Evolutionary conservation across 2,888 invertebrate species (phyloP).

Genomic region (Auanema sp.): DNA sequence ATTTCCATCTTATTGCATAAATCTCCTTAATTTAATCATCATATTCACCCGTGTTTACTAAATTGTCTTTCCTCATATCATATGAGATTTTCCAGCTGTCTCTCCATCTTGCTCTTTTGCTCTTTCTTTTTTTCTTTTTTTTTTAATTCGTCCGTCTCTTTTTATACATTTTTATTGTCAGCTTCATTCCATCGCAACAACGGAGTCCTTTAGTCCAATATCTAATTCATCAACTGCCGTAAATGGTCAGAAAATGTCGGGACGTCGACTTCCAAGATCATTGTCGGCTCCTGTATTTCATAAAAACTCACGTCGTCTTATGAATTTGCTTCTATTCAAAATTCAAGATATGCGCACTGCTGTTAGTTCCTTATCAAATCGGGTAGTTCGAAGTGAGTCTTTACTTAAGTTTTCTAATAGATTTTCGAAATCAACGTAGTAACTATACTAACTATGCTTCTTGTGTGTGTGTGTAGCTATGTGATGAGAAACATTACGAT

Average conservation of each 20-base stretch:
- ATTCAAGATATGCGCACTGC: constrained; percentile 2
- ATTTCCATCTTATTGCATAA: too few relatives aligned
- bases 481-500: too few relatives aligned
- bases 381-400: constrained; percentile 3
- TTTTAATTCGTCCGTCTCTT: too few relatives aligned
- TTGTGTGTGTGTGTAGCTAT: background rate
- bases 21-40: too few relatives aligned
- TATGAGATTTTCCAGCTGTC: background rate
- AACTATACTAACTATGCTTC: background rate
- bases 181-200: too few relatives aligned
- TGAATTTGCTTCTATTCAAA: constrained; percentile 3
- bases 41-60: too few relatives aligned
- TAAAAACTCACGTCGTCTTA: constrained; percentile 25
- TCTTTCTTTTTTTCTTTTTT: background rate
- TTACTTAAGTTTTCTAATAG: background rate
- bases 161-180: too few relatives aligned
- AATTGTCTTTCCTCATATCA: too few relatives aligned
- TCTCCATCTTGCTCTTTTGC: constrained; percentile 4
- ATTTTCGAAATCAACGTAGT: too few relatives aligned
- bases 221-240: too few relatives aligned
- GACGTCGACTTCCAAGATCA: constrained; percentile 34
- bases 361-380: background rate
- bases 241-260: constrained; percentile 6
- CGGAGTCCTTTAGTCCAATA: too few relatives aligned
- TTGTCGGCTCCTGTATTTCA: constrained; percentile 40